Evolutionary conservation across 2,797 vertebrate species (phyloP).

Genomic region (Cetoscarus ocellatus): DNA sequence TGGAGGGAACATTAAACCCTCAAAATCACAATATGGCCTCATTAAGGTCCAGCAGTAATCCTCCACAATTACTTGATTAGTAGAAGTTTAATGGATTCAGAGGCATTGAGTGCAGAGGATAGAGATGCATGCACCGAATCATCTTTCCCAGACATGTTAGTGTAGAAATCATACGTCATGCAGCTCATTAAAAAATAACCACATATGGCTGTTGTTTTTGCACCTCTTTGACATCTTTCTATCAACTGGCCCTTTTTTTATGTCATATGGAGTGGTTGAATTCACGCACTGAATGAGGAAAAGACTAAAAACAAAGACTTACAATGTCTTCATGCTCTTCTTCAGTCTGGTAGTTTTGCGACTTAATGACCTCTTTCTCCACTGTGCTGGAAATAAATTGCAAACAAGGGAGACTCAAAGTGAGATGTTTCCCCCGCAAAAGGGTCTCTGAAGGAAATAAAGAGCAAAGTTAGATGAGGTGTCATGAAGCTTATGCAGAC

Average conservation of each 20-base stretch:
- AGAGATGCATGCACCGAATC: conserved; percentile 13
- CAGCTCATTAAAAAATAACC: conserved; percentile 48
- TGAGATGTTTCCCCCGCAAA: conserved; percentile 11
- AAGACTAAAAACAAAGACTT: conserved; percentile 10
- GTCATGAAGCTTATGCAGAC: conserved; percentile 16
- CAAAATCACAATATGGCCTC: not conserved
- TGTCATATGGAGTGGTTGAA: conserved; percentile 21
- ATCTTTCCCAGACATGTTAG: conserved; percentile 22
- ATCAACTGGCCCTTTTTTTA: conserved; percentile 5
- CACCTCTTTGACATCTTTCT: not conserved
- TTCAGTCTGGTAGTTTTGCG: not conserved
- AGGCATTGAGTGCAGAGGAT: conserved; percentile 25
- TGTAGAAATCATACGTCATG: conserved; percentile 33
- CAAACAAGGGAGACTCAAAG: conserved; percentile 20
- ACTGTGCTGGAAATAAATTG: conserved; percentile 11
- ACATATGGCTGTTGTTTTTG: conserved; percentile 20
- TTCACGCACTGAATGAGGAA: conserved; percentile 1
- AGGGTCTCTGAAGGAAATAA: conserved; percentile 24
- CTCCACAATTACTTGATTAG: not conserved
- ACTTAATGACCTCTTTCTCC: conserved; percentile 23
- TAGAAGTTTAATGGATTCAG: not conserved
- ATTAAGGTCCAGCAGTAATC: not conserved
- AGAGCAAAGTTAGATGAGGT: not conserved
- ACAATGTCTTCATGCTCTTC: not conserved
- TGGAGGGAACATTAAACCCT: too few species aligned